A percentile compares a stretch with the other conserved stretches of the same genome.
Evolutionary conservation across 2,113 vertebrate species (phyloP).

Genomic region (Macquaria australasica): DNA sequence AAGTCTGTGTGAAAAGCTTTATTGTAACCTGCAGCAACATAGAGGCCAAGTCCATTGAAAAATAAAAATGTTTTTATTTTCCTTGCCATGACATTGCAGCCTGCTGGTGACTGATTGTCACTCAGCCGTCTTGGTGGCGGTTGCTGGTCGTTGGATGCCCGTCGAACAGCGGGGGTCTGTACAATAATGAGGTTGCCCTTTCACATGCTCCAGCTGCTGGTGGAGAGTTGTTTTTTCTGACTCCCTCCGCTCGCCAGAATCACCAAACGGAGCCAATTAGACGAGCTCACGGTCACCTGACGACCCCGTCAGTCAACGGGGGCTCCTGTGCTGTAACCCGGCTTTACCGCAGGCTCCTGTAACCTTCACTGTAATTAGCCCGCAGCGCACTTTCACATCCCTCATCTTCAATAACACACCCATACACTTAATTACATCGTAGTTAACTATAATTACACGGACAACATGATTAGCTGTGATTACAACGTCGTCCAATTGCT

Average conservation of each 20-base stretch:
- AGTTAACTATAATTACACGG: conserved; percentile 35
- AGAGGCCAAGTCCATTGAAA: background rate
- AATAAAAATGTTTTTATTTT: background rate
- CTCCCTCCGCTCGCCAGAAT: background rate
- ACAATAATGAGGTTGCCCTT: conserved; percentile 58
- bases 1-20: too few species aligned
- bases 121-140: background rate
- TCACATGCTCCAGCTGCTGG: conserved; percentile 16
- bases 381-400: background rate
- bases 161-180: conserved; percentile 6
- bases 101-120: background rate
- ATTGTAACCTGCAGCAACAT: background rate
- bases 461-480: conserved; percentile 40
- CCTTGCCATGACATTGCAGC: too few species aligned
- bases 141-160: background rate
- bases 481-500: conserved; percentile 10
- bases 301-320: conserved; percentile 2
- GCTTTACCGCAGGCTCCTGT: conserved; percentile 1
- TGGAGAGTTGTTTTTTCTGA: background rate
- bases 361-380: conserved; percentile 31
- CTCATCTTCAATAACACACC: conserved; percentile 4
- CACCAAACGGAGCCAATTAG: conserved; percentile 47
- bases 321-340: background rate
- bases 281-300: background rate
- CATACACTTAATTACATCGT: conserved; percentile 10